A percentile compares a stretch with the other conserved stretches of the same genome.
Evolutionary conservation across 2,113 vertebrate genomes (phyloP).

Genomic region (Burhinus bistriatus): DNA sequence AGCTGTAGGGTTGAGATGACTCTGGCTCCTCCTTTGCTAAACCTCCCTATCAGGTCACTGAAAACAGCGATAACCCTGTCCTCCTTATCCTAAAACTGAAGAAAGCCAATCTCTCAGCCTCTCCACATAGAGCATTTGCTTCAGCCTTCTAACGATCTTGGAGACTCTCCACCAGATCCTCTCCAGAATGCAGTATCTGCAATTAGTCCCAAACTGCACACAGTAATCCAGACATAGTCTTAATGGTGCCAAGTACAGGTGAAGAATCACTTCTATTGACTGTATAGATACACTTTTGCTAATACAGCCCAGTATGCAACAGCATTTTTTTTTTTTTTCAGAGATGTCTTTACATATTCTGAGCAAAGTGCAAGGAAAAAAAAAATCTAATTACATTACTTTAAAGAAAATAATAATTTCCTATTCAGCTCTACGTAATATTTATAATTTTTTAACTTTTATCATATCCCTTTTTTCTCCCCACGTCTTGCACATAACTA

Average conservation of each 20-base stretch:
- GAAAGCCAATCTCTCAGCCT: background rate
- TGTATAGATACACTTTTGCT: background rate
- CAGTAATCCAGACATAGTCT: background rate
- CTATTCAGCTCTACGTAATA: background rate
- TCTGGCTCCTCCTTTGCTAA: background rate
- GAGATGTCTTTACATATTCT: background rate
- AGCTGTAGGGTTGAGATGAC: background rate
- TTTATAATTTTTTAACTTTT: background rate
- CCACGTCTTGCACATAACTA: background rate
- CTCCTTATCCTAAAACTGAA: background rate
- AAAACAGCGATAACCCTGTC: background rate
- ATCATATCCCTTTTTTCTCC: background rate
- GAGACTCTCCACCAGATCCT: background rate
- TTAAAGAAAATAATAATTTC: background rate
- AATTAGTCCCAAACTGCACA: background rate
- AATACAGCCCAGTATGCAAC: background rate
- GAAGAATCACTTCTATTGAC: background rate
- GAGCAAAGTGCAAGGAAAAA: background rate
- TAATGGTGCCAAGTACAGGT: background rate
- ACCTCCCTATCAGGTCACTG: background rate
- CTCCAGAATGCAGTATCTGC: fast-evolving
- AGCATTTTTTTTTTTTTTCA: background rate
- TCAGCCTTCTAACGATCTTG: background rate
- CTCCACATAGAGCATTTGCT: fast-evolving
- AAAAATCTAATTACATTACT: background rate